Evolutionary conservation across 2,113 vertebrate species (phyloP).

Genomic region (Sitta europaea): DNA sequence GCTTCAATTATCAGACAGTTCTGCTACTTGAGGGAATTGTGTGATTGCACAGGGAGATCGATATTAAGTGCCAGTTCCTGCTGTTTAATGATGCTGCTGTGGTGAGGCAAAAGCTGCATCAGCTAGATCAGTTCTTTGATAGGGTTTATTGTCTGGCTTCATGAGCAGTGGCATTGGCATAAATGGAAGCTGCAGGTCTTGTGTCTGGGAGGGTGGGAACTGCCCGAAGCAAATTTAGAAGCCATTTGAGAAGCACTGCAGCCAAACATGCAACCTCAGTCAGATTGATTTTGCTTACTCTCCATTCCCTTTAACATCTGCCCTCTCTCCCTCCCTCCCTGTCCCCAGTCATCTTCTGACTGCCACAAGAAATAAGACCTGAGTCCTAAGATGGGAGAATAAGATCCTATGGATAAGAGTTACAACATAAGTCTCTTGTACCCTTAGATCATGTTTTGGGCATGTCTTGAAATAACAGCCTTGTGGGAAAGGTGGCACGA

Average conservation of each 20-base stretch:
- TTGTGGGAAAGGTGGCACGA: not conserved
- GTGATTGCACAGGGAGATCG: not conserved
- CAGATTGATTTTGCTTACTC: not conserved
- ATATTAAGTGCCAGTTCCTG: not conserved
- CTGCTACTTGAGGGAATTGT: not conserved
- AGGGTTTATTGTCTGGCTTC: not conserved
- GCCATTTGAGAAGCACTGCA: not conserved
- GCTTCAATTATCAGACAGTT: not conserved
- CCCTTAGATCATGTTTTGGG: not conserved
- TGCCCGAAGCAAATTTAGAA: not conserved
- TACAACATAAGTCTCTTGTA: not conserved
- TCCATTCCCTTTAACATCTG: not conserved
- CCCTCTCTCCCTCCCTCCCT: accelerated
- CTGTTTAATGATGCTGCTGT: not conserved
- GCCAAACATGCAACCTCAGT: not conserved
- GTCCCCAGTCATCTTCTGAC: not conserved
- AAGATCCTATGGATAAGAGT: not conserved
- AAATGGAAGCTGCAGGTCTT: not conserved
- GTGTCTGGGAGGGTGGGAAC: not conserved
- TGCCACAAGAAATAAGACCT: not conserved
- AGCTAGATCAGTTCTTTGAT: conserved; percentile 8
- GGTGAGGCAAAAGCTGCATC: not conserved
- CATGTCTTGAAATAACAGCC: not conserved
- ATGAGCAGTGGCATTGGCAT: not conserved
- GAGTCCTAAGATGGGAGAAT: not conserved